Evolutionary conservation across 2,888 invertebrate genomes (phyloP).

Genomic region (Harpagoxenus sublaevis): DNA sequence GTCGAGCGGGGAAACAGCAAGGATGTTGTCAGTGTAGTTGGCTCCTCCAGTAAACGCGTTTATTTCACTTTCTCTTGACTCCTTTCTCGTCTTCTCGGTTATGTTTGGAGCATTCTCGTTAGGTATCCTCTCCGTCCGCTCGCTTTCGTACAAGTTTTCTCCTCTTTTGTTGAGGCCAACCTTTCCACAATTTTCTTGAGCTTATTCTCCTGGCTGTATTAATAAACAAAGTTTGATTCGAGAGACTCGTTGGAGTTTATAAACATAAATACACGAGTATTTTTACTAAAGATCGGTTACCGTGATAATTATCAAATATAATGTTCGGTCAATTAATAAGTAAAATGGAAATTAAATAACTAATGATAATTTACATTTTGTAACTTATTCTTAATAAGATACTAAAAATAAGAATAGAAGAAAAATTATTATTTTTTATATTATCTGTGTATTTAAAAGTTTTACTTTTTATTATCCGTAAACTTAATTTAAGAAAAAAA

Average conservation of each 20-base stretch:
- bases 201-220: conserved; percentile 1
- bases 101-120: conserved; percentile 19
- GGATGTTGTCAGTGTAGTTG: conserved; percentile 58
- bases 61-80: conserved; percentile 43
- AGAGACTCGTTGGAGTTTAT: background rate
- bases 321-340: background rate
- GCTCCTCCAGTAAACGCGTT: conserved; percentile 58
- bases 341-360: background rate
- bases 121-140: background rate
- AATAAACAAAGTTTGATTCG: conserved; percentile 26
- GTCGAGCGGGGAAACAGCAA: conserved; percentile 56
- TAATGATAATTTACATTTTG: background rate
- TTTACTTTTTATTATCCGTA: background rate
- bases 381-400: background rate
- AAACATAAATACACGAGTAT: background rate
- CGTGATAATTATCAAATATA: background rate
- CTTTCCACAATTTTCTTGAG: conserved; percentile 35
- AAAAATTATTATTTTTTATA: background rate
- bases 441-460: background rate
- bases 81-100: conserved; percentile 35
- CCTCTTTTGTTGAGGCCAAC: background rate
- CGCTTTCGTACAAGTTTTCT: conserved; percentile 22
- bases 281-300: background rate
- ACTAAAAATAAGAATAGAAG: background rate
- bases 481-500: background rate